Base-by-base conservation (phyloP, 2,113 vertebrate species). In the Oryzias javanicus region DNA sequence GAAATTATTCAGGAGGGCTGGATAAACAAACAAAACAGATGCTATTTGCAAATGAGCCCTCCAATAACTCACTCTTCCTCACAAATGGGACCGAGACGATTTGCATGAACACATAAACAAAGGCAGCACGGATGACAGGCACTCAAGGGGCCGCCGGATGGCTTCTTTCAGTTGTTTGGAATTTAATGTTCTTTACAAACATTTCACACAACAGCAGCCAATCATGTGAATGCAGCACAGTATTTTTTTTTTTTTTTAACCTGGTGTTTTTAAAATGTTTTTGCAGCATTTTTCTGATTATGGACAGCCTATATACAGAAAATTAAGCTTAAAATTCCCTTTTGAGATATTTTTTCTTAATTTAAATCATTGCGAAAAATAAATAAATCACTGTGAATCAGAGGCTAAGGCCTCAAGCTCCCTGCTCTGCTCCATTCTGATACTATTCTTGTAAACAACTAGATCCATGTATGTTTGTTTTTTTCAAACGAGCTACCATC, bases 201-300 rank as follows among this genome's bases (percentile, higher is more conserved):
- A 76, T 80, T 80, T 75, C 57, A 76, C 59, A 86, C 77, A 81
- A 81, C 54, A 52, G 68, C 5, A 18, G 49, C 53, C 20, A 18
- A 50, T 77, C 67, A 88, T 89, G 83, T 82, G 83, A 66, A 89
- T 85, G 78, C 82, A 81, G 51, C 29, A 1, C 57, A 25, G 60
- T 56, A 78, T 76, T 70, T 56, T 56, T 35, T 12, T 35, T 35
- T 35, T 35, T 35, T 10, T 3, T 3, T 12, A 8, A 35, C 35
- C 35, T 12, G 35, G 29, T 35, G 3, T 35, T 35, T 29, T 29
- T 29, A 29, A 29, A 5, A 29, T 35, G 35, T 35, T 35, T 8
- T 35, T 12, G 10, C 10, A 8, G 35, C 35, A 12, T 35, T 35
- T 35, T 12, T 7, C 27, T 29, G 27, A 29, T 29, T 6, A 29